Evolutionary conservation across 1,140 invertebrate species (phyloP).

Genomic region (Trissolcus basalis): DNA sequence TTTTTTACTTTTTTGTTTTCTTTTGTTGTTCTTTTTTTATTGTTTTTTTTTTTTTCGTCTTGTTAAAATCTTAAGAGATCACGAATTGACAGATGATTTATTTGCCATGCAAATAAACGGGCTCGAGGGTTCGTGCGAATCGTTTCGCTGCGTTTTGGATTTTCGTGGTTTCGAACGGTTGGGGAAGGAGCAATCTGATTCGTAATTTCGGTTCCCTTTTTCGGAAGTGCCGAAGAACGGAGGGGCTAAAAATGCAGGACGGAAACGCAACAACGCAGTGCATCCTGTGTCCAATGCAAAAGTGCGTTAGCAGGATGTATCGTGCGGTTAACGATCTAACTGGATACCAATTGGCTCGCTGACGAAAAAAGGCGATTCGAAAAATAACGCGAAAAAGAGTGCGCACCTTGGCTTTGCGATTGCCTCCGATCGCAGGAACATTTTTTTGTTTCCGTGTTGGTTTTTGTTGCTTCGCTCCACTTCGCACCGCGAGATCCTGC

Average conservation of each 20-base stretch:
- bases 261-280: conserved; percentile 65
- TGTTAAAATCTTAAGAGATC: too few relatives aligned
- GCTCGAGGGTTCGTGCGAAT: neutral
- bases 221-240: conserved; percentile 52
- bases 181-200: conserved; percentile 45
- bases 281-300: conserved; percentile 66
- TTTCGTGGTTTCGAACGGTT: conserved; percentile 7
- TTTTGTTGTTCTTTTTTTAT: too few relatives aligned
- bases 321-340: conserved; percentile 69
- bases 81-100: neutral
- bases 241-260: conserved; percentile 54
- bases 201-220: conserved; percentile 43
- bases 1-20: too few relatives aligned
- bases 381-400: conserved; percentile 10
- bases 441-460: conserved; percentile 44
- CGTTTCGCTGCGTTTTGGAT: too few relatives aligned
- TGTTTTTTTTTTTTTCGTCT: too few relatives aligned
- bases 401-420: conserved; percentile 43
- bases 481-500: too few relatives aligned
- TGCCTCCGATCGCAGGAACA: conserved; percentile 54
- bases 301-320: conserved; percentile 65
- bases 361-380: conserved; percentile 21
- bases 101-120: conserved; percentile 39
- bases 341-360: conserved; percentile 51
- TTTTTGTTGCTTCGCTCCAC: conserved; percentile 25